Percentiles rank a stretch among this genome's conserved stretches.
These are phyloP conservation scores for Megalops cyprinoides DNA, from an alignment of 2,797 vertebrate species.

Conservation along the genomic window DNA sequence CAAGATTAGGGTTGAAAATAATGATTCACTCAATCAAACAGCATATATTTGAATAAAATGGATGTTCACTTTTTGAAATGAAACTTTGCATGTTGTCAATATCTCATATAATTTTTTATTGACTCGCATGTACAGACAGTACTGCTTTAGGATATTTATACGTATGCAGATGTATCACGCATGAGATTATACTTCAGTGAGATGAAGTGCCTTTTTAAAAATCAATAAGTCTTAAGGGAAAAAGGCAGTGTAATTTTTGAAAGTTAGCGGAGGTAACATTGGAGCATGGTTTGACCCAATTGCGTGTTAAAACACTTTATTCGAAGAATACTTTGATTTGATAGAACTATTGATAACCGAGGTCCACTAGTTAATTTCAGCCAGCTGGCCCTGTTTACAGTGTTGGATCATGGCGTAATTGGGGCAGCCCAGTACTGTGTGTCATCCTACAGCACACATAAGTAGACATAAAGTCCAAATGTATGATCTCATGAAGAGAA, in stretches of 20 bases:
- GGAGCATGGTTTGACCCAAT: background rate
- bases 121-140: background rate
- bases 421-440: background rate
- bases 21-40: background rate
- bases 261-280: no score
- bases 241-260: background rate
- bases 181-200: background rate
- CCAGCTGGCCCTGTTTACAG: conserved; percentile 15
- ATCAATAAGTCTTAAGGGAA: background rate
- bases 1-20: background rate
- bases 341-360: conserved; percentile 21
- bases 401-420: conserved; percentile 13
- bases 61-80: background rate
- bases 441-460: background rate
- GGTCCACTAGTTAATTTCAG: conserved; percentile 6
- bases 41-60: background rate
- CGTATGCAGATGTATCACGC: background rate
- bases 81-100: background rate
- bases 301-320: background rate
- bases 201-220: background rate
- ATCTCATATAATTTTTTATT: background rate
- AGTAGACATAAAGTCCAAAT: background rate
- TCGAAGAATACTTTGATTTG: background rate
- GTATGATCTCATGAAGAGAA: background rate
- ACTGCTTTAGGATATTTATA: background rate